phyloP scores from a whole-genome alignment of 92 coral and sea anemone genomes.

The Meandrina meandrites region DNA sequence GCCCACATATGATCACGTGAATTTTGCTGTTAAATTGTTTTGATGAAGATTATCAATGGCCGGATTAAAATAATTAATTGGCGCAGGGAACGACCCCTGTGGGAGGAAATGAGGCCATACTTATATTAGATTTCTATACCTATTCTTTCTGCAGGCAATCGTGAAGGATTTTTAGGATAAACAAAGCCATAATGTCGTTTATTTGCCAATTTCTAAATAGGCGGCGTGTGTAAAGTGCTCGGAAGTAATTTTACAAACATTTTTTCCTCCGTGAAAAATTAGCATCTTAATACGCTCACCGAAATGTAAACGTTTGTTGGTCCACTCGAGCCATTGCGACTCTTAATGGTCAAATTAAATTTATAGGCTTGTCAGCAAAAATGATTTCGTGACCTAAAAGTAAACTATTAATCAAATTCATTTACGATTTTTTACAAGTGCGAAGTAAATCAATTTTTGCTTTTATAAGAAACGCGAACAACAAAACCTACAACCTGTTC shows the following conservation, averaged over 20 bases:
- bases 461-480: constrained; percentile 10
- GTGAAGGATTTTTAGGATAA: constrained; percentile 28
- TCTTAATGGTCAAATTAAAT: constrained; percentile 11
- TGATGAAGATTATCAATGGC: constrained; percentile 44
- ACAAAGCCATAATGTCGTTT: constrained; percentile 44
- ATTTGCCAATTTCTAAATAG: constrained; percentile 35
- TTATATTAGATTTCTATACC: constrained; percentile 42
- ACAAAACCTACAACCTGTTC: constrained; percentile 9
- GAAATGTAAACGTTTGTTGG: constrained; percentile 26
- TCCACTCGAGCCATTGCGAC: constrained; percentile 5
- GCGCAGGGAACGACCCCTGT: constrained; percentile 31
- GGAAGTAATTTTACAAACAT: constrained; percentile 54
- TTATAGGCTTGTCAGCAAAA: constrained; percentile 20
- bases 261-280: constrained; percentile 37
- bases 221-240: constrained; percentile 47
- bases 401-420: constrained; percentile 14
- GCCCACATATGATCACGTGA: constrained; percentile 40
- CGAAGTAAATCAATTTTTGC: constrained; percentile 10
- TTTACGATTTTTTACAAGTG: constrained; percentile 13
- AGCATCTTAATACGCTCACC: constrained; percentile 27
- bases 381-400: neutral
- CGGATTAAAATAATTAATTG: constrained; percentile 55
- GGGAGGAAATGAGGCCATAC: constrained; percentile 44
- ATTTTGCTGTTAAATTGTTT: constrained; percentile 41
- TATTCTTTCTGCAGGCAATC: constrained; percentile 30